Evolutionary conservation across 1,140 invertebrate genomes (phyloP).

Genomic region (Capitella teleta): DNA sequence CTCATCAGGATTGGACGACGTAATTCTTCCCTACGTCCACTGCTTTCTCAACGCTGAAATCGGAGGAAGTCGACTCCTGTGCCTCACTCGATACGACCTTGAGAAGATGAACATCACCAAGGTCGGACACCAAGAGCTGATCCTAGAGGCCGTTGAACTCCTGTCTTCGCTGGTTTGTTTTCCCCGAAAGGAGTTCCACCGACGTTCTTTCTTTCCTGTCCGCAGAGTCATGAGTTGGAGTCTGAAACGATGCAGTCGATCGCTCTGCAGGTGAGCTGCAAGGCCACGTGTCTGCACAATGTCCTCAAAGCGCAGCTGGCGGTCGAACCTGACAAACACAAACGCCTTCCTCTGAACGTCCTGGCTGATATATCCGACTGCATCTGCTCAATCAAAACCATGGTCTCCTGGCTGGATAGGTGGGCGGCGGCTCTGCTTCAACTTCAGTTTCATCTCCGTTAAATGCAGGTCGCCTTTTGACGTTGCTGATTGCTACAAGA

Average conservation of each 20-base stretch:
- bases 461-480: constrained; percentile 54
- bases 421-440: constrained; percentile 28
- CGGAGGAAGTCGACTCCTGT: background rate
- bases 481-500: constrained; percentile 56
- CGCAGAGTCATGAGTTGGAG: constrained; percentile 77
- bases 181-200: background rate
- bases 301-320: constrained; percentile 16
- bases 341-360: constrained; percentile 61
- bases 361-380: constrained; percentile 72
- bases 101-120: background rate
- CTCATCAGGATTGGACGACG: background rate
- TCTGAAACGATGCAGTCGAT: constrained; percentile 81
- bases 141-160: constrained; percentile 1
- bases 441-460: too few species aligned
- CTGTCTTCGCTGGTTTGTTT: background rate
- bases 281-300: constrained; percentile 67
- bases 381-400: constrained; percentile 67
- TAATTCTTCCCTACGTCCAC: background rate
- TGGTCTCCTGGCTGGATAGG: constrained; percentile 77
- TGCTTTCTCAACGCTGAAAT: background rate
- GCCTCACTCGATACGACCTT: background rate
- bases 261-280: constrained; percentile 70
- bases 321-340: constrained; percentile 26
- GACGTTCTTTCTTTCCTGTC: constrained; percentile 19
- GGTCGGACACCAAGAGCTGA: constrained; percentile 1